Percentiles rank a stretch among this genome's conserved stretches.
Conservation (phyloP, 2,113 vertebrate genomes). For the Strix aluco region DNA sequence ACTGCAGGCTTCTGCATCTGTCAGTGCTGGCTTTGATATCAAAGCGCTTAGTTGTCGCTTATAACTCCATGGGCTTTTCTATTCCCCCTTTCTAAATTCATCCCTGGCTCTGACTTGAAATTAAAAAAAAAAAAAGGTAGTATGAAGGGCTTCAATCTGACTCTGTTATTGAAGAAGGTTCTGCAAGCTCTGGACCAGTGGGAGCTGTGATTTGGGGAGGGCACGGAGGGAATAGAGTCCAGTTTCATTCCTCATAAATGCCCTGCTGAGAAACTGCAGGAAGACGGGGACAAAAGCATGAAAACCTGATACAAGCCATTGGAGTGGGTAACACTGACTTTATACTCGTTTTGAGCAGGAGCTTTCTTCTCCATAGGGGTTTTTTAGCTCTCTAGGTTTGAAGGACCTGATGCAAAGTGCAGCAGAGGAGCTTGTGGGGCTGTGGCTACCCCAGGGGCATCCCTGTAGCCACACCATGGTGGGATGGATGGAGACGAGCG, state of each 20-base stretch:
- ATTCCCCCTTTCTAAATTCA: not conserved
- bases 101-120: not conserved
- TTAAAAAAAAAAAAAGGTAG: not conserved
- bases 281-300: not conserved
- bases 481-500: not conserved
- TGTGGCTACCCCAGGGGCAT: not conserved
- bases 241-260: not conserved
- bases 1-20: slow-evolving; percentile 27
- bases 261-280: not conserved
- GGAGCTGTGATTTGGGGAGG: not conserved
- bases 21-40: slow-evolving; percentile 20
- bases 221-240: not conserved
- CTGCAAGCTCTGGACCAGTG: not conserved
- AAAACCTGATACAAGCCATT: not conserved
- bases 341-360: not conserved
- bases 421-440: not conserved
- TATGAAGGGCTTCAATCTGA: not conserved
- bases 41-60: slow-evolving; percentile 11
- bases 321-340: not conserved
- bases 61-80: not conserved
- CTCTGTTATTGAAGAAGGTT: not conserved
- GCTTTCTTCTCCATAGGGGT: rapidly evolving
- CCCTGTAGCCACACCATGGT: rapidly evolving
- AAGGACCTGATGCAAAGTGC: not conserved
- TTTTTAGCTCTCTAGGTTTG: not conserved